Evolutionary conservation across 2,113 vertebrate genomes (phyloP).

Genomic region (Chaetops frenatus): DNA sequence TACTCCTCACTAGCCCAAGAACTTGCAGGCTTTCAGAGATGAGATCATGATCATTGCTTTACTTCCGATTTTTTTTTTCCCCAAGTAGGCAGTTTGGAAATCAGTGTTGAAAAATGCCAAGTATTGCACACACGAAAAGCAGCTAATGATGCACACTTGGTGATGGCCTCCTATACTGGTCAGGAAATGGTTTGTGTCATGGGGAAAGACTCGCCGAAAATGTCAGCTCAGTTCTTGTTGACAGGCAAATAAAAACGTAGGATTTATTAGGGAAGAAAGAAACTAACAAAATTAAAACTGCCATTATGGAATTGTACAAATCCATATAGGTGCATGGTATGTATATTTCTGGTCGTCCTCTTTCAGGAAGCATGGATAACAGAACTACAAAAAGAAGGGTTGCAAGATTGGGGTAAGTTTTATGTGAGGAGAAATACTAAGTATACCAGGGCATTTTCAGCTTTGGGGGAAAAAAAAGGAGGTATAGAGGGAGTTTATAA

Average conservation of each 20-base stretch:
- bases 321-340: not conserved
- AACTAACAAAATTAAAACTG: not conserved
- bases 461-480: rapidly evolving
- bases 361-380: not conserved
- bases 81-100: not conserved
- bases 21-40: not conserved
- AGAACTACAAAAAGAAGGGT: not conserved
- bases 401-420: not conserved
- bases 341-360: not conserved
- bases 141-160: not conserved
- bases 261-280: not conserved
- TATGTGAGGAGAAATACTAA: not conserved
- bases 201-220: not conserved
- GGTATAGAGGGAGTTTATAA: not conserved
- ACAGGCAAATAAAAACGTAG: not conserved
- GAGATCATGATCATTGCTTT: not conserved
- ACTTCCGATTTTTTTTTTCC: not conserved
- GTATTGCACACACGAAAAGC: not conserved
- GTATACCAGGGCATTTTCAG: not conserved
- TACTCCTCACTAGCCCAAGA: not conserved
- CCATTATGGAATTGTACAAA: not conserved
- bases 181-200: not conserved
- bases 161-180: not conserved
- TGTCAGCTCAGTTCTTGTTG: not conserved
- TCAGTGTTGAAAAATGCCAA: not conserved